Evolutionary conservation across 2,888 invertebrate genomes (phyloP).

Genomic region (Oxyscelio sp.): DNA sequence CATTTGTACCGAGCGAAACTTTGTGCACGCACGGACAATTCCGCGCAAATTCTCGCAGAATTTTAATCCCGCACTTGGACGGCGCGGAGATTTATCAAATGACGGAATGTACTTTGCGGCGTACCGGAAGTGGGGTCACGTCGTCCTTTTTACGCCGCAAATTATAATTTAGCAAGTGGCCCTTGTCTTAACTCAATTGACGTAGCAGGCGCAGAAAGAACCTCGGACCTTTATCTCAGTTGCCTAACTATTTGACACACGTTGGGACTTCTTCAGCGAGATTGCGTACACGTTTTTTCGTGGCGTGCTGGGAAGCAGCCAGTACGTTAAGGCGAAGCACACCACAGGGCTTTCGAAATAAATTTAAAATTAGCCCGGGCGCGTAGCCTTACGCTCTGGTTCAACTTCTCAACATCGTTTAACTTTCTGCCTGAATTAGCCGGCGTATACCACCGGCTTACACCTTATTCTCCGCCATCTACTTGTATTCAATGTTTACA

Average conservation of each 20-base stretch:
- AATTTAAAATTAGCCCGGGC: slow-evolving; percentile 60
- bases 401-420: slow-evolving; percentile 83
- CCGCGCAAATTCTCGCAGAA: slow-evolving; percentile 74
- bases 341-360: slow-evolving; percentile 54
- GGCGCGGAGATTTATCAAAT: slow-evolving; percentile 68
- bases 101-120: slow-evolving; percentile 56
- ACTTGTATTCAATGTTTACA: no score
- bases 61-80: slow-evolving; percentile 75
- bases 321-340: slow-evolving; percentile 46
- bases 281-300: slow-evolving; percentile 22
- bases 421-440: slow-evolving; percentile 86
- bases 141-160: slow-evolving; percentile 47
- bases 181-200: slow-evolving; percentile 26
- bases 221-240: no score
- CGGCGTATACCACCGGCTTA: slow-evolving; percentile 72
- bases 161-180: slow-evolving; percentile 54
- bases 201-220: no score
- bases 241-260: no score
- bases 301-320: background rate
- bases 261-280: background rate
- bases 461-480: slow-evolving; percentile 70
- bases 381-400: slow-evolving; percentile 34
- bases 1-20: slow-evolving; percentile 62
- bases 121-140: slow-evolving; percentile 59
- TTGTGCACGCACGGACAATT: no score